Evolutionary conservation across 2,797 vertebrate genomes (phyloP).

Genomic region (Sandelia bainsii): DNA sequence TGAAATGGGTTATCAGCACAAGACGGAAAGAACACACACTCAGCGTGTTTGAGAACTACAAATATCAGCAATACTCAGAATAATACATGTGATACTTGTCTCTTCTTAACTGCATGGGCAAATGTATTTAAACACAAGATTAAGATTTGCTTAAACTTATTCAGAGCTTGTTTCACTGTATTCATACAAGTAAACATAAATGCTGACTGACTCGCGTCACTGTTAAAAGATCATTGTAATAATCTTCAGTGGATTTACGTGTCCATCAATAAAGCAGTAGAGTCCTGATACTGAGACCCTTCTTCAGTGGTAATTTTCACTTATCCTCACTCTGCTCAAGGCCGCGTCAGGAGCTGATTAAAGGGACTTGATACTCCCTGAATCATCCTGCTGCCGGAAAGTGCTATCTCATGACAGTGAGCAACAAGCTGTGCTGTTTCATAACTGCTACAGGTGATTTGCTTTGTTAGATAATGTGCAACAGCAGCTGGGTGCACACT

Average conservation of each 20-base stretch:
- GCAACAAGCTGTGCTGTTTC: constrained; percentile 33
- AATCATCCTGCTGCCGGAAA: constrained; percentile 10
- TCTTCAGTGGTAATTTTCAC: neutral
- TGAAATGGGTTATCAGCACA: too few relatives aligned
- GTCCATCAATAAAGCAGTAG: neutral
- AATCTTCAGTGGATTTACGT: neutral
- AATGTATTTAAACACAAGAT: neutral
- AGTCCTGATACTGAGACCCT: neutral
- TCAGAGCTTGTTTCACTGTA: neutral
- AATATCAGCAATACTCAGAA: too few relatives aligned
- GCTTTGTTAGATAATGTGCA: constrained; percentile 32
- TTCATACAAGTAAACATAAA: neutral
- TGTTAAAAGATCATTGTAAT: neutral
- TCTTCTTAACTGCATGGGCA: neutral
- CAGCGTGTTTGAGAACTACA: neutral
- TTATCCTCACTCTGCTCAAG: neutral
- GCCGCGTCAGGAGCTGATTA: constrained; percentile 1
- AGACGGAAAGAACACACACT: neutral
- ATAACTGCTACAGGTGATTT: constrained; percentile 50
- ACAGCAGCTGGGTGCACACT: neutral
- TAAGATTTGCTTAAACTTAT: neutral
- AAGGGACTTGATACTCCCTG: neutral
- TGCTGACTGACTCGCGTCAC: neutral
- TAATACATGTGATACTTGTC: neutral
- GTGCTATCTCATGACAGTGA: constrained; percentile 1